These are phyloP conservation scores for Ailurus styani DNA, from an alignment of 2,113 vertebrate genomes.

Conservation along the genomic window DNA sequence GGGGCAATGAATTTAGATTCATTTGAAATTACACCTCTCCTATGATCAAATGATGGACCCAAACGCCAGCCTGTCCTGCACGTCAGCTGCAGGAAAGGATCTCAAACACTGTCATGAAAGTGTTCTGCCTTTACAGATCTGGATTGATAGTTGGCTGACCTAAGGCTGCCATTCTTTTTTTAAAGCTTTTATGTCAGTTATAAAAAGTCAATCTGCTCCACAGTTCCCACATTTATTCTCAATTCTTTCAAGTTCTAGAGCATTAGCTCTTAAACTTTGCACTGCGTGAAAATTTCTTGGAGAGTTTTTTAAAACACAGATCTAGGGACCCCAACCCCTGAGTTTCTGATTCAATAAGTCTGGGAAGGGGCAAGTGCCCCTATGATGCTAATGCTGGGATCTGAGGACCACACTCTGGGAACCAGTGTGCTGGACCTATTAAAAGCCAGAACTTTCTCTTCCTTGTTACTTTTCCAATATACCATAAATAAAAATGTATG, in stretches of 20 bases:
- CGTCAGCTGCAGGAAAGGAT: not conserved
- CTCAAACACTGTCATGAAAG: not conserved
- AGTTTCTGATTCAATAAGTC: not conserved
- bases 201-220: not conserved
- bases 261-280: not conserved
- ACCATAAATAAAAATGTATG: not conserved
- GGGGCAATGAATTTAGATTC: not conserved
- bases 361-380: not conserved
- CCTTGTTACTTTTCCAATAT: not conserved
- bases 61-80: not conserved
- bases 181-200: constrained; percentile 8
- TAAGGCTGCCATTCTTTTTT: not conserved
- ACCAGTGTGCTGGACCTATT: not conserved
- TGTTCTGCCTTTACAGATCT: not conserved
- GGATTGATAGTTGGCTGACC: not conserved
- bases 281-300: not conserved
- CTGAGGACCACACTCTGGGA: not conserved
- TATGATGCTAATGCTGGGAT: not conserved
- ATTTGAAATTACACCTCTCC: not conserved
- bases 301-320: not conserved
- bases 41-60: not conserved
- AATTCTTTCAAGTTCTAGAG: constrained; percentile 5
- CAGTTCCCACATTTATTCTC: not conserved
- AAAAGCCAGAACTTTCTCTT: not conserved
- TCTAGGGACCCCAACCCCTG: not conserved